Evolutionary conservation across 2,888 invertebrate species (phyloP), one percentile per base, ranked within the genome.

Genomic region (Eupithecia centaureata): DNA sequence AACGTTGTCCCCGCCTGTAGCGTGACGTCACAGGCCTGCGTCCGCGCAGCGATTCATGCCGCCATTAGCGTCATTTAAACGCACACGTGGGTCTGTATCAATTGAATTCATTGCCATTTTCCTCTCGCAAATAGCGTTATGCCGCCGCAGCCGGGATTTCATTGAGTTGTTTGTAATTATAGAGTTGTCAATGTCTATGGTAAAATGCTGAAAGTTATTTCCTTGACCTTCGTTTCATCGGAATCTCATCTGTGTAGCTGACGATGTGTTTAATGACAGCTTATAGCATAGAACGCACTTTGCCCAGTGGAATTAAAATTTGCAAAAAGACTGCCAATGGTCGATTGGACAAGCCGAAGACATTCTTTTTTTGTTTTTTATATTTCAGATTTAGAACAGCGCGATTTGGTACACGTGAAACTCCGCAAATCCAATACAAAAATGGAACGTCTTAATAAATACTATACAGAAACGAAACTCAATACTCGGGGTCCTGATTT

Each of bases 101-200:
- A 92, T 91, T 92, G 91, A 81, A 89, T 89, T 91, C 91, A 92
- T 92, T 92, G 92, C 87, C 89, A 88, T 91, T 91, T 91, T 87
- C 92, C 91, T 91, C 81, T 81, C 71, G 80, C 79, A 79, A 82
- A 83, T 77, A 75, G 75, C 79, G 74, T 82, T 83, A 82, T 74
- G 75, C 73, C 77, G 73, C 72, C 75, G 63, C 68, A 63, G 69
- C 69, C 63, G 73, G 65, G 71, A 73, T 73, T 73, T 72, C 67
- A 75, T 73, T 73, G 63, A 65, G 25, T 61, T 18, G 56, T 57
- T 32, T 42, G 57, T 18, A 61, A 54, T 65, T 10, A 18, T 42
- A 42, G 18, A 38, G n/a, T 5, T n/a, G 0, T 7, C 5, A 32
- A 2, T 35, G 42, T 42, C 42, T 18, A 42, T 42, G 42, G 42